Evolutionary conservation across 2,888 invertebrate species (phyloP), one percentile per base, ranked within the genome.

Genomic region (Apodemia duryi): DNA sequence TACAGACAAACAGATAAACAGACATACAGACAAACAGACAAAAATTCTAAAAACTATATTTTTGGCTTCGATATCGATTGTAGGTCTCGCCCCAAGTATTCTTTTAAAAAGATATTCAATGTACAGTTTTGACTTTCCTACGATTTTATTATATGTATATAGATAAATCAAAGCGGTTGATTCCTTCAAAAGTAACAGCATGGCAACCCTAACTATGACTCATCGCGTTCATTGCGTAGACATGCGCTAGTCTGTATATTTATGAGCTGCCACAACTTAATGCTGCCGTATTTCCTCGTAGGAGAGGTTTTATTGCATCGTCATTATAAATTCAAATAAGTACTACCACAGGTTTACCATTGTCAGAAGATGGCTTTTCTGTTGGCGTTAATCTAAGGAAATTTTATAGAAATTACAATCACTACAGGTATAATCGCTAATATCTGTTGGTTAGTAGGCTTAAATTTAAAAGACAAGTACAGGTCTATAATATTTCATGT

Each of bases 121-220:
- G 21, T 21, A 21, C 21, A 21, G 21, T 21, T 21, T 21, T 21
- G 21, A 21, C 21, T 21, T 21, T 21, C 1, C 21, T 21, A 21
- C 21, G 21, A 21, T 21, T 21, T 21, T 21, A 21, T 21, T 21
- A 21, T 21, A 21, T 21, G 21, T 21, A 21, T 21, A 21, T 21
- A 21, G 21, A 21, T 21, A 21, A 10, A 11, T 11, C 0, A 4
- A 43, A 5, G 43, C 43, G 13, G 46, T 46, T 13, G 46, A 1
- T 13, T 46, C 9, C 6, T 13, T n/a, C 13, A 46, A 46, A 13
- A 46, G 4, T 11, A 46, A 13, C 46, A 46, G 46, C 21, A 21
- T 46, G 63, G 63, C 61, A 61, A 51, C 67, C 67, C 66, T 62
- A 62, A 54, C 68, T 63, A 68, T 72, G 72, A 70, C 66, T 73